phyloP scores from a whole-genome alignment of 2,113 vertebrate genomes.

The Podarcis muralis region DNA sequence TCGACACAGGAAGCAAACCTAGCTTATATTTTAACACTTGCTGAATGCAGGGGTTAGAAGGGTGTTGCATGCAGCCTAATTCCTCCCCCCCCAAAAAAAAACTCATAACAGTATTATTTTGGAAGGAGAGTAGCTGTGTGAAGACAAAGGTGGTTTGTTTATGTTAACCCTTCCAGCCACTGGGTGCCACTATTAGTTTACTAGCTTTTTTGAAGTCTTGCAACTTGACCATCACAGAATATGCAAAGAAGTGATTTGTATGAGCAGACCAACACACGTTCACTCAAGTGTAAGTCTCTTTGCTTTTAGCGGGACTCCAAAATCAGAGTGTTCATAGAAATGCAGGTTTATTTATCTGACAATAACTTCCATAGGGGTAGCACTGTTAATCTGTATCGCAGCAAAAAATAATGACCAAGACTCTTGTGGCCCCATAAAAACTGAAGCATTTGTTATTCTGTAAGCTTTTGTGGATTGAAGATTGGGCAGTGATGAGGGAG shows the following conservation, averaged over 20 bases:
- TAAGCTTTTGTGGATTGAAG: too few species aligned
- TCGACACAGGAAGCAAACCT: too few species aligned
- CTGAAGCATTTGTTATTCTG: too few species aligned
- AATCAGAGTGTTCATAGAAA: neutral
- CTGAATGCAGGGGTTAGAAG: too few species aligned
- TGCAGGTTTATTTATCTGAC: neutral
- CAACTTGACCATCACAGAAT: neutral
- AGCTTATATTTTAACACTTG: too few species aligned
- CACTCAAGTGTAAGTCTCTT: neutral
- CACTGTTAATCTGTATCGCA: too few species aligned
- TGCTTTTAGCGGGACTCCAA: neutral
- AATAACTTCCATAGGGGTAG: too few species aligned
- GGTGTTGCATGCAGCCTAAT: too few species aligned
- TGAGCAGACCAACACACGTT: neutral
- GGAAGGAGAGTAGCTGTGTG: neutral
- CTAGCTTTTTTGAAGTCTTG: constrained; percentile 34
- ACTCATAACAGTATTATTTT: constrained; percentile 3
- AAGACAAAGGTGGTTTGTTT: constrained; percentile 41
- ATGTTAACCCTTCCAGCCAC: constrained; percentile 69
- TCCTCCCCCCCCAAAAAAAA: too few species aligned
- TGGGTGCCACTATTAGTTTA: constrained; percentile 70
- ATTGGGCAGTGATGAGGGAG: too few species aligned
- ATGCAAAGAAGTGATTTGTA: neutral
- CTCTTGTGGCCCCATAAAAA: too few species aligned
- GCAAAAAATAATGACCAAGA: too few species aligned